Evolutionary conservation across 2,113 vertebrate species (phyloP).

Genomic region (Crotalus helleri): DNA sequence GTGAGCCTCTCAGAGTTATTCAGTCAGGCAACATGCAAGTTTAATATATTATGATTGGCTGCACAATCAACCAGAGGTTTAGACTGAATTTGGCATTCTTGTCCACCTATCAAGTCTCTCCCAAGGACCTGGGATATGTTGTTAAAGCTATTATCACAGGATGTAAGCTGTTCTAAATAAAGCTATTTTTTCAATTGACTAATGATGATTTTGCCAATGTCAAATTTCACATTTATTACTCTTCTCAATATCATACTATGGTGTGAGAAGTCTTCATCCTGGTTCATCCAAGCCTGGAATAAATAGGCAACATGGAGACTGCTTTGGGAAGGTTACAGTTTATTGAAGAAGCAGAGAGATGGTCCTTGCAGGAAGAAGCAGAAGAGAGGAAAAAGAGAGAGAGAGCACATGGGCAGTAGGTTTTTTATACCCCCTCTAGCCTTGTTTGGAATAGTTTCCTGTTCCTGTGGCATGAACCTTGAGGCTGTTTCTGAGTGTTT

Average conservation of each 20-base stretch:
- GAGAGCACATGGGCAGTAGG: too few relatives aligned
- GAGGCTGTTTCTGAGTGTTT: too few relatives aligned
- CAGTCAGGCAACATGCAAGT: background rate
- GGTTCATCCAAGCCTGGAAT: too few relatives aligned
- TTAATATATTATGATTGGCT: background rate
- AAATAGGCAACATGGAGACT: too few relatives aligned
- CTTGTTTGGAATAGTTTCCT: too few relatives aligned
- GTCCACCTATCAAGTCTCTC: background rate
- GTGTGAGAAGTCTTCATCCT: too few relatives aligned
- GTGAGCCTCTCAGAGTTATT: background rate
- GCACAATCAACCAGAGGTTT: background rate
- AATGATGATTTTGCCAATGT: background rate
- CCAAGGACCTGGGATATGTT: background rate
- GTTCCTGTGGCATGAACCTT: too few relatives aligned
- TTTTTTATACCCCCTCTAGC: too few relatives aligned
- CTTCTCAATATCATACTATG: background rate
- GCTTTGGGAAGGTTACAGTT: too few relatives aligned
- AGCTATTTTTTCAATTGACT: background rate
- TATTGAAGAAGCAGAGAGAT: too few relatives aligned
- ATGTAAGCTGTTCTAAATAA: background rate
- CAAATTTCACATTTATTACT: background rate
- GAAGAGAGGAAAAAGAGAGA: too few relatives aligned
- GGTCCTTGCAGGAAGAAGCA: too few relatives aligned
- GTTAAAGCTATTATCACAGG: background rate
- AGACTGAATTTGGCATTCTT: background rate